These are phyloP conservation scores for Sminthopsis crassicaudata DNA, from an alignment of 2,113 vertebrate genomes.

Conservation along the genomic window DNA sequence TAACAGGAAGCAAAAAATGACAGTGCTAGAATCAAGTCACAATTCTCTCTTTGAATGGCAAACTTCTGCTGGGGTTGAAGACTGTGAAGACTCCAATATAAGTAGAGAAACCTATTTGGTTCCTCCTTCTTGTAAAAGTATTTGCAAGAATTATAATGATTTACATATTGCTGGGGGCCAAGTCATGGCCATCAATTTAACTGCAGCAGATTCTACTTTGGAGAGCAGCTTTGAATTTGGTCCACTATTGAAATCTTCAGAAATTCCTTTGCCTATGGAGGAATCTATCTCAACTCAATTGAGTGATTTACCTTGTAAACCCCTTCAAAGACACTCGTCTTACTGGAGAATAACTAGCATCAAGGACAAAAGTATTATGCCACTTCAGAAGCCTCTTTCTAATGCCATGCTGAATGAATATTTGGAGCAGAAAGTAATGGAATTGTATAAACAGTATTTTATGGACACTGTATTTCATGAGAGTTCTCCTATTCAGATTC, in stretches of 20 bases:
- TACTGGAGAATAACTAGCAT: constrained; percentile 89
- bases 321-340: constrained; percentile 83
- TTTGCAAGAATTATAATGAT: constrained; percentile 96
- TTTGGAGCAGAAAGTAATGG: constrained; percentile 94
- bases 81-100: constrained; percentile 77
- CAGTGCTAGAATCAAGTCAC: constrained; percentile 64
- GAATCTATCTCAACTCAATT: constrained; percentile 79
- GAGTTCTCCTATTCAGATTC: constrained; percentile 87
- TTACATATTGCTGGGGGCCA: constrained; percentile 95
- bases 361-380: constrained; percentile 88
- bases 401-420: constrained; percentile 94
- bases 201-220: constrained; percentile 83
- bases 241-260: constrained; percentile 93
- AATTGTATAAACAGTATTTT: constrained; percentile 95
- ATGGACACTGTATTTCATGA: constrained; percentile 89
- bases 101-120: constrained; percentile 90
- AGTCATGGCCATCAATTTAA: constrained; percentile 90
- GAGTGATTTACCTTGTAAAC: constrained; percentile 60
- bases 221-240: constrained; percentile 83
- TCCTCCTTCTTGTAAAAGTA: constrained; percentile 94
- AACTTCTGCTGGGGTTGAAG: constrained; percentile 80
- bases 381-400: constrained; percentile 91
- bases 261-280: constrained; percentile 89
- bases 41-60: constrained; percentile 73
- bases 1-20: constrained; percentile 72